Percentiles rank a stretch among this genome's conserved stretches.
These are phyloP conservation scores for Lithophane ornitopus DNA, from an alignment of 2,888 invertebrate genomes.

Conservation along the genomic window DNA sequence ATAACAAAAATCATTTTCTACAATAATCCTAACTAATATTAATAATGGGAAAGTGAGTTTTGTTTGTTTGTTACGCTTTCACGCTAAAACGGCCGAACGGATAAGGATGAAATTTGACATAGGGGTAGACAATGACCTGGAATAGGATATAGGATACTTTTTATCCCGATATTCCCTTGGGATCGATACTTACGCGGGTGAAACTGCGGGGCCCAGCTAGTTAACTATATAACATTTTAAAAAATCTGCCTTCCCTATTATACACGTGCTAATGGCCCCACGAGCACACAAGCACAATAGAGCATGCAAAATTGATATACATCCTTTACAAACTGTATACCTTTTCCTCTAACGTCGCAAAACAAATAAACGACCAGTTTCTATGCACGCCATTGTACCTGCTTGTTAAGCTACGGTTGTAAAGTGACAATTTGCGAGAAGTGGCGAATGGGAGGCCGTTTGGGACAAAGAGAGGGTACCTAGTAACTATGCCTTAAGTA, in stretches of 20 bases:
- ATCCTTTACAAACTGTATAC: slow-evolving; percentile 25
- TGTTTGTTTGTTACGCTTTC: too few relatives aligned
- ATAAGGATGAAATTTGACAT: too few relatives aligned
- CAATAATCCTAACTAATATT: not conserved
- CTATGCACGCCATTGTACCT: slow-evolving; percentile 60
- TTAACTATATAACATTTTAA: not conserved
- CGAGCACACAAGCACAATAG: slow-evolving; percentile 14
- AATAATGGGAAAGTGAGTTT: too few relatives aligned
- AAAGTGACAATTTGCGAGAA: slow-evolving; percentile 67
- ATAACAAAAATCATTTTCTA: not conserved
- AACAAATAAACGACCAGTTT: slow-evolving; percentile 54
- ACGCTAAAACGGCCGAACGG: too few relatives aligned
- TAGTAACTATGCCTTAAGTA: slow-evolving; percentile 46
- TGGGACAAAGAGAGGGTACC: slow-evolving; percentile 49
- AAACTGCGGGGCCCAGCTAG: too few relatives aligned
- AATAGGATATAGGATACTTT: too few relatives aligned
- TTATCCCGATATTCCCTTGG: too few relatives aligned
- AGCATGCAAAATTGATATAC: slow-evolving; percentile 41
- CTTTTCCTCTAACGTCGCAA: slow-evolving; percentile 26
- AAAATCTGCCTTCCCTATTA: not conserved
- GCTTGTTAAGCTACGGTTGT: slow-evolving; percentile 62
- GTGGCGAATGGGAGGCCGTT: slow-evolving; percentile 49
- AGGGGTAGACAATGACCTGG: too few relatives aligned
- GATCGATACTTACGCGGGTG: too few relatives aligned
- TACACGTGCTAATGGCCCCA: slow-evolving; percentile 1